Base-by-base conservation (phyloP, 2,113 vertebrate species). In the Astur gentilis region DNA sequence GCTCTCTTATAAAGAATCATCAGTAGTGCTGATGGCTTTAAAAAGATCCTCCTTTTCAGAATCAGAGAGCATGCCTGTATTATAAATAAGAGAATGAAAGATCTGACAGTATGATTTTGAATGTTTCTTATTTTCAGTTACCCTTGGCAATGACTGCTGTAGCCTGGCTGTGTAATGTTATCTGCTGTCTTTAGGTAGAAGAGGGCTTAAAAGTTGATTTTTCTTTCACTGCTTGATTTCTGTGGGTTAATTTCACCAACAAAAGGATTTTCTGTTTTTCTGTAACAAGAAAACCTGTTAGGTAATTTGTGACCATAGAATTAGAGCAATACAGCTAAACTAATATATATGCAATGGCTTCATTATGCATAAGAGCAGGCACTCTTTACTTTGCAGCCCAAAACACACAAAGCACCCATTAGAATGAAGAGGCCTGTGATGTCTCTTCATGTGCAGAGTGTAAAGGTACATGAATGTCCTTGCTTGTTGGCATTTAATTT, bases 401-500 rank as follows among this genome's bases (percentile, higher is more conserved):
- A 95, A 94, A 80, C 88, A 96, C 88, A 83, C 93, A 94, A 83
- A 78, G 85, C 91, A 92, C 86, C 88, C 31, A 73, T 97, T 95
- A 82, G 93, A 96, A 70, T 75, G 91, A 97, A 96, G 73, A 95
- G 96, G 73, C 58, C 91, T 87, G 38, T 94, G 92, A 85, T 93
- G 94, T 95, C 58, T 93, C 96, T 97, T 96, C 92, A 97, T 94
- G 97, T 86, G 92, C 86, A 72, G 73, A 77, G 91, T 95, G 94
- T 97, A 97, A 97, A 98, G 98, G 98, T 98, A 96, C 82, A 93
- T 97, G 98, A 95, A 96, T 97, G 97, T 97, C 98, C 98, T 98
- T 96, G 97, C 97, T 98, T 83, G 45, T 97, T 98, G 98, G 98
- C 98, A 97, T 98, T 98, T 98, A 97, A 98, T 98, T 98, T 98